Evolutionary conservation across 2,797 vertebrate species (phyloP).

Genomic region (Chaenodraco wilsoni): DNA sequence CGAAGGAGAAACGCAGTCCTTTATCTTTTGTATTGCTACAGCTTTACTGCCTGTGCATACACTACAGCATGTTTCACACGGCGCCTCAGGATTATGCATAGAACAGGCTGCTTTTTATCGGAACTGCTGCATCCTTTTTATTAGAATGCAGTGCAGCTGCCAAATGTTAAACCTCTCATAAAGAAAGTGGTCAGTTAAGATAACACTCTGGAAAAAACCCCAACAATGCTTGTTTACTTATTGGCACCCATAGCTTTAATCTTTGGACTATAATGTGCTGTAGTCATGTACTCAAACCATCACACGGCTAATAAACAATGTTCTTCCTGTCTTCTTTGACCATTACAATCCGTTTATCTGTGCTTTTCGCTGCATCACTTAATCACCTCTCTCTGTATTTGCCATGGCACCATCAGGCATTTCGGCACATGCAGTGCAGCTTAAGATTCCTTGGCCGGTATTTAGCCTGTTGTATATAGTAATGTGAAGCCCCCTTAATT

Average conservation of each 20-base stretch:
- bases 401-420: slow-evolving; percentile 41
- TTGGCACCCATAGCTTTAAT: slow-evolving; percentile 40
- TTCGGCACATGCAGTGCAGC: slow-evolving; percentile 62
- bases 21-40: slow-evolving; percentile 54
- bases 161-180: slow-evolving; percentile 67
- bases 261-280: slow-evolving; percentile 43
- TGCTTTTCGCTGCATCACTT: slow-evolving; percentile 28
- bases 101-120: slow-evolving; percentile 67
- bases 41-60: slow-evolving; percentile 58
- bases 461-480: slow-evolving; percentile 68
- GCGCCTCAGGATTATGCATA: slow-evolving; percentile 57
- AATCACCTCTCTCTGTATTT: slow-evolving; percentile 54
- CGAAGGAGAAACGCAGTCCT: slow-evolving; percentile 37
- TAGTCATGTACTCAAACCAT: slow-evolving; percentile 41
- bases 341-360: slow-evolving; percentile 39
- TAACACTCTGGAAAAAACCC: slow-evolving; percentile 41
- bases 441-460: slow-evolving; percentile 61
- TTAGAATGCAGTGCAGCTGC: slow-evolving; percentile 69
- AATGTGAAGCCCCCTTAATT: slow-evolving; percentile 78
- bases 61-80: slow-evolving; percentile 47
- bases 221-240: slow-evolving; percentile 45
- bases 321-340: slow-evolving; percentile 18
- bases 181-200: slow-evolving; percentile 65
- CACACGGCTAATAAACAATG: slow-evolving; percentile 19
- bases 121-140: slow-evolving; percentile 64